Evolutionary conservation across 2,797 vertebrate genomes (phyloP).

Genomic region (Gymnoscopelus microlampas): DNA sequence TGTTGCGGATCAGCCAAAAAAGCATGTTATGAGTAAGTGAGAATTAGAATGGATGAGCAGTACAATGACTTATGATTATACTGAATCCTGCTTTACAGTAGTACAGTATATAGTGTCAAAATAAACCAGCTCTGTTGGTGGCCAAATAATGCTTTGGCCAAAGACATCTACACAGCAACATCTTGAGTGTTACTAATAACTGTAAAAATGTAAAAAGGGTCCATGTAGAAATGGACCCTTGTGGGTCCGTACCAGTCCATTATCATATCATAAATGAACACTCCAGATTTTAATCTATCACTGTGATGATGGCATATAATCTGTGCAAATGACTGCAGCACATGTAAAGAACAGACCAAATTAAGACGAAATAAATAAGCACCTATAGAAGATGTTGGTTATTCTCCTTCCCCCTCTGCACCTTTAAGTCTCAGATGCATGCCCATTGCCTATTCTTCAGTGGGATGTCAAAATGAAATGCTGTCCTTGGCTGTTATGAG

Average conservation of each 20-base stretch:
- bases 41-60: not conserved
- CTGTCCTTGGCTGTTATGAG: constrained; percentile 27
- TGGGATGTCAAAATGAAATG: constrained; percentile 22
- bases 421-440: not conserved
- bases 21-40: not conserved
- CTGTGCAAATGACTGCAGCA: constrained; percentile 9
- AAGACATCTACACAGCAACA: constrained; percentile 6
- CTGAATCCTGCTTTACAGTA: too few species aligned
- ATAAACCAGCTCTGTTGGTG: not conserved
- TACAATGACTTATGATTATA: constrained; percentile 25
- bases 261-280: too few species aligned
- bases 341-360: not conserved
- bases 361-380: too few species aligned
- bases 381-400: too few species aligned
- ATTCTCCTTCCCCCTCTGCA: too few species aligned
- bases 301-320: too few species aligned
- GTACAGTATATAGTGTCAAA: not conserved
- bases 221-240: too few species aligned
- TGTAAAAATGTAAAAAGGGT: too few species aligned
- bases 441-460: constrained; percentile 12
- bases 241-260: too few species aligned
- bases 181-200: too few species aligned
- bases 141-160: constrained; percentile 6
- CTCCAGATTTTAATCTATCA: too few species aligned
- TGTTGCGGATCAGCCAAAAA: too few species aligned